Percentiles rank a stretch among this genome's conserved stretches.
phyloP scores from a whole-genome alignment of 2,888 invertebrate species.

The Eristalis intricaria region DNA sequence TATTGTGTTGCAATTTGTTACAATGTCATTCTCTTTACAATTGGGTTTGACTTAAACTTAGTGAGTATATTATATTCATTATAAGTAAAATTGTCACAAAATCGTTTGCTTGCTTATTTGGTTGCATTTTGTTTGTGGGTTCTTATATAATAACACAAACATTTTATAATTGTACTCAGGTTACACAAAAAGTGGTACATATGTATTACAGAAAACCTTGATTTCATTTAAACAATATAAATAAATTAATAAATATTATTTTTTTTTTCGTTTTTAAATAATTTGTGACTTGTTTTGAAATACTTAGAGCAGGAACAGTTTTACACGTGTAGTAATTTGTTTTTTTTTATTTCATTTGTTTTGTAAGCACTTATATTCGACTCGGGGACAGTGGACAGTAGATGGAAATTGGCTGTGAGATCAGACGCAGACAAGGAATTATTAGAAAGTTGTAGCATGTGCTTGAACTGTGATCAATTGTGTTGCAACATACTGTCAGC shows the following conservation, averaged over 20 bases:
- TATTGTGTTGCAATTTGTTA: constrained; percentile 1
- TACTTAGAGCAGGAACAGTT: constrained; percentile 68
- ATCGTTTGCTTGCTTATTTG: constrained; percentile 11
- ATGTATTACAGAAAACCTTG: neutral
- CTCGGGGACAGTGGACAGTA: constrained; percentile 3
- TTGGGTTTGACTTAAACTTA: neutral
- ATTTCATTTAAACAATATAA: neutral
- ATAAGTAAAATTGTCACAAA: constrained; percentile 6
- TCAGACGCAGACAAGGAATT: neutral
- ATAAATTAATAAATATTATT: neutral
- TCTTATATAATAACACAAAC: constrained; percentile 50
- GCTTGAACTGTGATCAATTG: too few relatives aligned
- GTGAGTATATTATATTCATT: neutral
- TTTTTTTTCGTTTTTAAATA: neutral
- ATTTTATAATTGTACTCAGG: constrained; percentile 62
- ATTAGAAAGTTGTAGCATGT: neutral
- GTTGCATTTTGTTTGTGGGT: neutral
- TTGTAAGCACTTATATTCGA: constrained; percentile 27
- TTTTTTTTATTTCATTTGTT: neutral
- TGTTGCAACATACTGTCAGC: too few relatives aligned
- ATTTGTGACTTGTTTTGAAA: constrained; percentile 26
- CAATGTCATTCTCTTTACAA: constrained; percentile 23
- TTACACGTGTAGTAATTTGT: constrained; percentile 44
- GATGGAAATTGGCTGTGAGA: neutral
- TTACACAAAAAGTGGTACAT: constrained; percentile 54